Evolutionary conservation across 2,888 invertebrate species (phyloP).

Genomic region (Caenorhabditis sulstoni): DNA sequence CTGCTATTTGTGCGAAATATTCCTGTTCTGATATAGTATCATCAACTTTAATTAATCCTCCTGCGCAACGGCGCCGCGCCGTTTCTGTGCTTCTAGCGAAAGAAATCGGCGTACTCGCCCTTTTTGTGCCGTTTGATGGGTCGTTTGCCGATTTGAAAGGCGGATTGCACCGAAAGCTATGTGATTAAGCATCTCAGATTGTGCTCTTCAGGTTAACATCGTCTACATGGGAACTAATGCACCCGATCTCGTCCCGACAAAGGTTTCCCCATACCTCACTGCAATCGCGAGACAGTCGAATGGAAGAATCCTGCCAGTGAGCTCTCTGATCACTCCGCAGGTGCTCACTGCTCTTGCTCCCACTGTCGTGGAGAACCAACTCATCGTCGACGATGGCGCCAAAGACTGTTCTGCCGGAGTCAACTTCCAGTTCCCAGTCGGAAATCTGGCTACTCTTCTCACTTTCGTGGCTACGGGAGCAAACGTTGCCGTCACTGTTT

Average conservation of each 20-base stretch:
- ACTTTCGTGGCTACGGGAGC: constrained; percentile 49
- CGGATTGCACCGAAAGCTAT: no score
- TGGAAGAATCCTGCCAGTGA: constrained; percentile 63
- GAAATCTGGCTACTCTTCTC: constrained; percentile 37
- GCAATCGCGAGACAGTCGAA: constrained; percentile 60
- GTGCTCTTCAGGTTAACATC: constrained; percentile 38
- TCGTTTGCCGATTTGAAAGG: no score
- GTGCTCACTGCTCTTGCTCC: constrained; percentile 24
- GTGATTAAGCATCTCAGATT: no score
- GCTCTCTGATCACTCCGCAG: constrained; percentile 5
- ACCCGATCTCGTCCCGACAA: constrained; percentile 10
- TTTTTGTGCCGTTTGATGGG: no score
- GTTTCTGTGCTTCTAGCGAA: no score
- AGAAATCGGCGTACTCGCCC: no score
- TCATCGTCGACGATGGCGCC: constrained; percentile 58
- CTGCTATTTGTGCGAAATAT: no score
- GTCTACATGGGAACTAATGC: constrained; percentile 33
- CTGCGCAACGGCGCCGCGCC: no score
- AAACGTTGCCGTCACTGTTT: constrained; percentile 27
- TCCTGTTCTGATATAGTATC: no score
- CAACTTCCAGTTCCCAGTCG: constrained; percentile 59
- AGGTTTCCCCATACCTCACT: constrained; percentile 18
- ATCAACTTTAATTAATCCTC: no score
- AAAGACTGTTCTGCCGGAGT: constrained; percentile 48
- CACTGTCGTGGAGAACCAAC: constrained; percentile 51